Evolutionary conservation across 2,113 vertebrate genomes (phyloP).

Genomic region (Cromileptes altivelis): DNA sequence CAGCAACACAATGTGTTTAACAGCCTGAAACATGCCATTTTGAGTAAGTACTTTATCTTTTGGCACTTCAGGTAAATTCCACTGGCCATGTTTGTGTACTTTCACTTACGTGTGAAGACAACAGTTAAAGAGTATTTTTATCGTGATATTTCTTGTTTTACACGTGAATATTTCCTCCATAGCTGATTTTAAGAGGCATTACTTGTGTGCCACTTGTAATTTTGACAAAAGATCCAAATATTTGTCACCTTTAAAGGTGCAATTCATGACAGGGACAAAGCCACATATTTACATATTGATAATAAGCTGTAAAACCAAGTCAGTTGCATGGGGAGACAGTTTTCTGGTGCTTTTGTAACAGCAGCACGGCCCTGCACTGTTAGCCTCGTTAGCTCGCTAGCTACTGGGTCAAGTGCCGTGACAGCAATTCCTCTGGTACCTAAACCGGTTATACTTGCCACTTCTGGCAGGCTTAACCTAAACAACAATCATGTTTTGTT

Average conservation of each 20-base stretch:
- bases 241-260: not conserved
- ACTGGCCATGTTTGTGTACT: not conserved
- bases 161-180: too few species aligned
- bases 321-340: not conserved
- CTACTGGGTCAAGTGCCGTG: conserved; percentile 57
- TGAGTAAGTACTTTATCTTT: not conserved
- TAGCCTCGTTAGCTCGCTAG: conserved; percentile 63
- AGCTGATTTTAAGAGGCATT: not conserved
- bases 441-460: conserved; percentile 25
- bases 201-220: not conserved
- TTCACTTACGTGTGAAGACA: not conserved
- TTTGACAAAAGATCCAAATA: not conserved
- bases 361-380: conserved; percentile 41
- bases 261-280: not conserved
- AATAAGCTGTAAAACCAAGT: not conserved
- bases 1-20: not conserved
- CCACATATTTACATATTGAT: not conserved
- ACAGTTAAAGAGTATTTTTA: not conserved
- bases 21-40: not conserved
- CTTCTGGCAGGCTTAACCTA: too few species aligned
- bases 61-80: not conserved
- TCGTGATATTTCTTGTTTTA: not conserved
- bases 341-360: not conserved
- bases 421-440: conserved; percentile 38
- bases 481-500: not conserved